Evolutionary conservation across 2,113 vertebrate genomes (phyloP).

Genomic region (Mobula hypostoma): DNA sequence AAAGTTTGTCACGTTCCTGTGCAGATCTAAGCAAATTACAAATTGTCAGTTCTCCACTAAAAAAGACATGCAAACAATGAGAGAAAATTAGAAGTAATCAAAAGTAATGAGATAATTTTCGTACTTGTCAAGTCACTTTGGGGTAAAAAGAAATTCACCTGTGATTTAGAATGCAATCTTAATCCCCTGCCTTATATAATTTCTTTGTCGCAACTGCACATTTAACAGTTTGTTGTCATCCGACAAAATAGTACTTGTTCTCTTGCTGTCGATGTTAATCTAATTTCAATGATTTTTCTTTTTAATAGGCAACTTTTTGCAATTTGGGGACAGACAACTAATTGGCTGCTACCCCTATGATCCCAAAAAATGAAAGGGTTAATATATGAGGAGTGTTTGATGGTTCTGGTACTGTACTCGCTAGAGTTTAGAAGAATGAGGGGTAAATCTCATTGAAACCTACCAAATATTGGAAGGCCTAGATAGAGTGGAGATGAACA

Average conservation of each 20-base stretch:
- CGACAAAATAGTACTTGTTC: background rate
- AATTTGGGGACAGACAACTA: background rate
- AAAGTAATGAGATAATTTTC: background rate
- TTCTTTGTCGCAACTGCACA: background rate
- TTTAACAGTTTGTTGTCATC: background rate
- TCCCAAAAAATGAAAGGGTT: too few relatives aligned
- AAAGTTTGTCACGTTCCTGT: constrained; percentile 63
- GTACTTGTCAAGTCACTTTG: background rate
- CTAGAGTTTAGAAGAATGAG: too few relatives aligned
- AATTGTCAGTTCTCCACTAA: background rate
- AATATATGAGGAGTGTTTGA: too few relatives aligned
- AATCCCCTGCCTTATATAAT: background rate
- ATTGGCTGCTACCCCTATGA: background rate
- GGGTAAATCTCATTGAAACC: too few relatives aligned
- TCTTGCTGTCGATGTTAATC: background rate
- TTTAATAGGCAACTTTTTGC: background rate
- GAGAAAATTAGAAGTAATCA: background rate
- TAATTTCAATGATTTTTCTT: background rate
- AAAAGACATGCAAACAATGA: background rate
- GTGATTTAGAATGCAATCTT: background rate
- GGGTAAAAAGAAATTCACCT: background rate
- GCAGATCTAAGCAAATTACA: constrained; percentile 18
- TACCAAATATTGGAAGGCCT: too few relatives aligned
- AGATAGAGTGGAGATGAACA: too few relatives aligned
- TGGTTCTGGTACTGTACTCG: too few relatives aligned